These are phyloP conservation scores for Iselma pallidipennis DNA, from an alignment of 2,888 invertebrate genomes.

Conservation along the genomic window DNA sequence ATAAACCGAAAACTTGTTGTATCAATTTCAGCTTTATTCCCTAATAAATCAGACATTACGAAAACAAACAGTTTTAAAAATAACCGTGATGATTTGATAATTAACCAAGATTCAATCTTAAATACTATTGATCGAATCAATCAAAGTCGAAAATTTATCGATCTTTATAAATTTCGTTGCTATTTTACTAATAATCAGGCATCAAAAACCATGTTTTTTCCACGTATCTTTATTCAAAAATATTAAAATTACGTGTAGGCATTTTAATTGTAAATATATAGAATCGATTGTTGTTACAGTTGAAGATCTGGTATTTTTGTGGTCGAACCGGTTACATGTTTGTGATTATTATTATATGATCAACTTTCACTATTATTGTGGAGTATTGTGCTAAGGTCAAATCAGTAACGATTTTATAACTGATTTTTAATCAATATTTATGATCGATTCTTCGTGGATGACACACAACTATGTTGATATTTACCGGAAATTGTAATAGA, in stretches of 20 bases:
- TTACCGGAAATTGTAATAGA: constrained; percentile 10
- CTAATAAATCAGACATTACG: no score
- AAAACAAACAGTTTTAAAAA: no score
- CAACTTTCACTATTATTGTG: constrained; percentile 45
- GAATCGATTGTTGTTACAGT: constrained; percentile 43
- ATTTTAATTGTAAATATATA: constrained; percentile 34
- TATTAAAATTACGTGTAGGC: constrained; percentile 21
- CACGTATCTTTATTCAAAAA: neutral
- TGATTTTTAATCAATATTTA: constrained; percentile 5
- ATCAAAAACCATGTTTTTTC: no score
- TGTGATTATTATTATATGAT: constrained; percentile 36
- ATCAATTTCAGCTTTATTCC: no score
- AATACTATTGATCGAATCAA: no score
- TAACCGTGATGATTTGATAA: no score
- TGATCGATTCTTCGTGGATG: constrained; percentile 34
- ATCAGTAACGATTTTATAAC: constrained; percentile 40
- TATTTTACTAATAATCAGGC: no score
- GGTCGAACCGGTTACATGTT: constrained; percentile 41
- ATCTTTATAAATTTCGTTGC: neutral
- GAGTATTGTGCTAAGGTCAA: constrained; percentile 25
- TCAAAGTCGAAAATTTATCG: no score
- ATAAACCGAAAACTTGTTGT: no score
- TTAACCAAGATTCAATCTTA: no score
- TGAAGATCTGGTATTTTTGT: constrained; percentile 44
- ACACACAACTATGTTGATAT: constrained; percentile 37